Evolutionary conservation across 2,888 invertebrate species (phyloP).

Genomic region (Netelia melanura): DNA sequence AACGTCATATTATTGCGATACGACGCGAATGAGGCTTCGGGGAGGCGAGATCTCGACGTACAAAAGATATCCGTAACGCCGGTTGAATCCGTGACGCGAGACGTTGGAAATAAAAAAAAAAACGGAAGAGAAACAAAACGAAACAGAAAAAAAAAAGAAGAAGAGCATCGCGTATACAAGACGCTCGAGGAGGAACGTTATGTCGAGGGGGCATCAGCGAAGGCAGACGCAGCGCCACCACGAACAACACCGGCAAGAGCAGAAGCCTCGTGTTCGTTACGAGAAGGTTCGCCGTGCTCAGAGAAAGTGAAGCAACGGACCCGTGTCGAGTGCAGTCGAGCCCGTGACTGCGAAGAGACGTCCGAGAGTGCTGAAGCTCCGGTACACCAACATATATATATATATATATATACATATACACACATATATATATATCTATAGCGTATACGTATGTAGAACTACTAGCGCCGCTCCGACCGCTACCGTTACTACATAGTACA

Average conservation of each 20-base stretch:
- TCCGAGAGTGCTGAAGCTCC: slow-evolving; percentile 32
- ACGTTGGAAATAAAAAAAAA: background rate
- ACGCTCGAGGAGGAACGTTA: slow-evolving; percentile 47
- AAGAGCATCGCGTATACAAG: slow-evolving; percentile 31
- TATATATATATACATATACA: background rate
- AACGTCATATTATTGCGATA: slow-evolving; percentile 11
- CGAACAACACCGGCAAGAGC: slow-evolving; percentile 42
- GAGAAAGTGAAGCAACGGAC: slow-evolving; percentile 63
- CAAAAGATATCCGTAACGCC: slow-evolving; percentile 31
- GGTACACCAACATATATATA: slow-evolving; percentile 1
- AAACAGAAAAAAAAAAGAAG: background rate
- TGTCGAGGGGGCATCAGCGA: slow-evolving; percentile 48
- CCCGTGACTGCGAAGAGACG: slow-evolving; percentile 40
- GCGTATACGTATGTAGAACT: slow-evolving; percentile 7
- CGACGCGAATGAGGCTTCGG: slow-evolving; percentile 20
- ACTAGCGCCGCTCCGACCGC: slow-evolving; percentile 25
- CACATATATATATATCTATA: background rate
- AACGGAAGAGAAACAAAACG: too few relatives aligned
- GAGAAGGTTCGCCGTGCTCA: slow-evolving; percentile 59
- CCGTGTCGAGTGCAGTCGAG: slow-evolving; percentile 49
- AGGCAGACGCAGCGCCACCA: slow-evolving; percentile 36
- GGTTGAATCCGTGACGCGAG: slow-evolving; percentile 47
- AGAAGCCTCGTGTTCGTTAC: slow-evolving; percentile 52
- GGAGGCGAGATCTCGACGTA: background rate
- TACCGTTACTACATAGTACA: slow-evolving; percentile 44